phyloP scores from a whole-genome alignment of 2,888 invertebrate genomes.

The Tolmerus cingulatus region DNA sequence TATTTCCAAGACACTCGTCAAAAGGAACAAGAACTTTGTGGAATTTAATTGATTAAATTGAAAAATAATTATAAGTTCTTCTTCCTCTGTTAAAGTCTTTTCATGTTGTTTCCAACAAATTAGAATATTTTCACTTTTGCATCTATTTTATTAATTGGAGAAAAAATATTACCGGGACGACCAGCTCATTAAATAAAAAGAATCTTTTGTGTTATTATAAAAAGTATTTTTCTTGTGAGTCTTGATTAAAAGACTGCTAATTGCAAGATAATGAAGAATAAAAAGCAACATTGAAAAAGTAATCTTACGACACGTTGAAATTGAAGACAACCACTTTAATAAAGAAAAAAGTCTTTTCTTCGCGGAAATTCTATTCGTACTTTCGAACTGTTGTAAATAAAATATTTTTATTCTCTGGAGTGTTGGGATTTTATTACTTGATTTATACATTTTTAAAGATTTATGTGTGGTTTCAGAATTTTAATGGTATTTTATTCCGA shows the following conservation, averaged over 20 bases:
- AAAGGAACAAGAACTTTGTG: background rate
- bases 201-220: background rate
- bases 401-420: background rate
- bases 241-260: background rate
- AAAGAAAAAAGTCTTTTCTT: background rate
- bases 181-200: background rate
- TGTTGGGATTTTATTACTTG: background rate
- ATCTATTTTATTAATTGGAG: background rate
- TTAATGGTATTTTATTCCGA: background rate
- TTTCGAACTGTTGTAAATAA: background rate
- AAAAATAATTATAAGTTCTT: background rate
- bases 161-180: background rate
- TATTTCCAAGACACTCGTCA: background rate
- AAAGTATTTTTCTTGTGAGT: background rate
- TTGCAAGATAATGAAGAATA: background rate
- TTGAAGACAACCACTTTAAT: background rate
- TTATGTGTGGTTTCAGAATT: too few relatives aligned
- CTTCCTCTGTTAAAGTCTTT: background rate
- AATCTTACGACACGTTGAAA: background rate
- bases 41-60: background rate
- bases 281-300: background rate
- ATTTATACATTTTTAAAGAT: too few relatives aligned
- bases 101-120: background rate
- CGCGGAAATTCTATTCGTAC: background rate
- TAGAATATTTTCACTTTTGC: background rate